Percentiles rank a stretch among this genome's conserved stretches.
phyloP scores from a whole-genome alignment of 2,888 invertebrate species.

The Epistrophe eligans region DNA sequence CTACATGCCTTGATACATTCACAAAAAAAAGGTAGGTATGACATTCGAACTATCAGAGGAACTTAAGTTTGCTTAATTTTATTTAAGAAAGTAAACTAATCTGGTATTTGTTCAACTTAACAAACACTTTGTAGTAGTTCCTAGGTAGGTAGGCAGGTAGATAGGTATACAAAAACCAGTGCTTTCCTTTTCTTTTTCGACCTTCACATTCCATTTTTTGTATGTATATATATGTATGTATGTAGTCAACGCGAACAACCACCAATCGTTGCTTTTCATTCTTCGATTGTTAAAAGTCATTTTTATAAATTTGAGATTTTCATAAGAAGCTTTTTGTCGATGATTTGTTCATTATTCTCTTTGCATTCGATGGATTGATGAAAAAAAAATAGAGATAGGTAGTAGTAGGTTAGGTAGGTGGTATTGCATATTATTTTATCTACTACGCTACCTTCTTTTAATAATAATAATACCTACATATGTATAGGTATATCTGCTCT shows the following conservation, averaged over 20 bases:
- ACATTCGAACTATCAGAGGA: constrained; percentile 11
- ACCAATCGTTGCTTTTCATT: constrained; percentile 43
- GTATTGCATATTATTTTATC: background rate
- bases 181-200: constrained; percentile 69
- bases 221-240: background rate
- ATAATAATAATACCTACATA: constrained; percentile 11
- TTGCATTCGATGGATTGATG: constrained; percentile 18
- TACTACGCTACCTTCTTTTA: background rate
- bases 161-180: constrained; percentile 18
- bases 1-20: background rate
- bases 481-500: background rate
- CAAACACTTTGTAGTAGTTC: constrained; percentile 18
- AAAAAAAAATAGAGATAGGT: constrained; percentile 25
- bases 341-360: constrained; percentile 37
- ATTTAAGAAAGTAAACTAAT: constrained; percentile 54
- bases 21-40: background rate
- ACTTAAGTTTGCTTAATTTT: constrained; percentile 25
- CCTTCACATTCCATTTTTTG: constrained; percentile 69
- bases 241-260: constrained; percentile 23
- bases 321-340: constrained; percentile 31
- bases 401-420: background rate
- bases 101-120: constrained; percentile 36
- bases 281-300: constrained; percentile 47
- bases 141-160: background rate
- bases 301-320: constrained; percentile 45